Percentiles rank a stretch among this genome's conserved stretches.
Conservation (phyloP, 2,113 vertebrate genomes). For the Eptatretus burgeri region DNA sequence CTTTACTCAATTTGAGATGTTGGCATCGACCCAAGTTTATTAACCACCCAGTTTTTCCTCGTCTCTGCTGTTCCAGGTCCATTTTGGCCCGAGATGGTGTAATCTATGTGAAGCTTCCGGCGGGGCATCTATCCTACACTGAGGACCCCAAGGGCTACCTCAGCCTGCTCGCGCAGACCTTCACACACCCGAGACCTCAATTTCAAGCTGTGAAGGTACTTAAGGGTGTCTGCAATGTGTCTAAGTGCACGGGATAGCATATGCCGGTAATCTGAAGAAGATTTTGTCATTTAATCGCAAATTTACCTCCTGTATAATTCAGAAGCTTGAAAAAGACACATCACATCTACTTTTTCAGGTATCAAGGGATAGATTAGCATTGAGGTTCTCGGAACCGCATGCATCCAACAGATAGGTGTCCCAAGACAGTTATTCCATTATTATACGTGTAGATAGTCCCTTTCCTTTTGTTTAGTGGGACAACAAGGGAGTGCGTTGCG, state of each 20-base stretch:
- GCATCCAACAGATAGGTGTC: too few species aligned
- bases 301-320: background rate
- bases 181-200: slow-evolving; percentile 40
- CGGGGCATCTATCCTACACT: slow-evolving; percentile 80
- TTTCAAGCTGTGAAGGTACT: slow-evolving; percentile 55
- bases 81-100: slow-evolving; percentile 63
- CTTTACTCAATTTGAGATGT: too few species aligned
- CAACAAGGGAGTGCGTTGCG: too few species aligned
- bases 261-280: too few species aligned
- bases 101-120: slow-evolving; percentile 66
- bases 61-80: slow-evolving; percentile 24
- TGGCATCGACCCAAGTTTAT: too few species aligned
- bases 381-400: too few species aligned
- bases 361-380: background rate
- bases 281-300: too few species aligned
- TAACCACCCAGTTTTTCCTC: background rate
- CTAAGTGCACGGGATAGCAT: background rate
- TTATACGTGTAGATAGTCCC: too few species aligned
- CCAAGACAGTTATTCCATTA: too few species aligned
- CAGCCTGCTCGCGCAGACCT: slow-evolving; percentile 46
- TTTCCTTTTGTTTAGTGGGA: too few species aligned
- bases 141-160: slow-evolving; percentile 90
- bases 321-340: background rate
- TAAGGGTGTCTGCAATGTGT: background rate
- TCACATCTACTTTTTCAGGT: background rate